Percentiles rank a stretch among this genome's conserved stretches.
phyloP scores from a whole-genome alignment of 2,113 vertebrate species.

The Mystacornis crossleyi region DNA sequence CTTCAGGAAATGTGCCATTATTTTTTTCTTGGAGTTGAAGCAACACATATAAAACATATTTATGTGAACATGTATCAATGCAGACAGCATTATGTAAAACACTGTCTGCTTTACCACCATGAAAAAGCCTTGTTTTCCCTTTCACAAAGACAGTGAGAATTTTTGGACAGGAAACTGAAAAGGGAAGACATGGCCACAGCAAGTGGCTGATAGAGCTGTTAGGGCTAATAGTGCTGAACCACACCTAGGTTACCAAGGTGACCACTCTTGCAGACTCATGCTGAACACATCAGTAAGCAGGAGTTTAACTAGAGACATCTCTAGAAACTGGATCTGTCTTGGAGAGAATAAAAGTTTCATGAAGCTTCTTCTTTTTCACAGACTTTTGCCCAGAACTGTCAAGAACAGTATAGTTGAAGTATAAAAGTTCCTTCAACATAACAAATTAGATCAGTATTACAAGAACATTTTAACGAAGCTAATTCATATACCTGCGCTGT shows the following conservation, averaged over 20 bases:
- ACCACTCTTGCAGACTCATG: background rate
- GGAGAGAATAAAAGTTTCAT: background rate
- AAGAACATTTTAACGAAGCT: background rate
- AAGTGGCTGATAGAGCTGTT: background rate
- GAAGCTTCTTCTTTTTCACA: background rate
- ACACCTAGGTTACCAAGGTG: background rate
- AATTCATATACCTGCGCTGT: background rate
- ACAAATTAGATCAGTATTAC: background rate
- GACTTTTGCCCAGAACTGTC: background rate
- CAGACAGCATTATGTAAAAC: background rate
- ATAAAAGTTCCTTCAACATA: background rate
- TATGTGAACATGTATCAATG: background rate
- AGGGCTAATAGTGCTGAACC: background rate
- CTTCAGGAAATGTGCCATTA: background rate
- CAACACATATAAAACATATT: background rate
- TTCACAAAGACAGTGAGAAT: background rate
- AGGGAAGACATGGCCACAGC: background rate
- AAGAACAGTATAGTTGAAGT: background rate
- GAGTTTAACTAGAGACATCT: background rate
- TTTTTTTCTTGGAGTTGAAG: background rate
- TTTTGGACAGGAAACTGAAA: background rate
- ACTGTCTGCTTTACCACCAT: background rate
- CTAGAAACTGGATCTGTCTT: background rate
- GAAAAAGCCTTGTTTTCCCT: background rate
- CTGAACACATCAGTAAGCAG: background rate